A percentile compares a stretch with the other conserved stretches of the same genome.
phyloP scores from a whole-genome alignment of 2,113 vertebrate species.

The Todiramphus chloris region DNA sequence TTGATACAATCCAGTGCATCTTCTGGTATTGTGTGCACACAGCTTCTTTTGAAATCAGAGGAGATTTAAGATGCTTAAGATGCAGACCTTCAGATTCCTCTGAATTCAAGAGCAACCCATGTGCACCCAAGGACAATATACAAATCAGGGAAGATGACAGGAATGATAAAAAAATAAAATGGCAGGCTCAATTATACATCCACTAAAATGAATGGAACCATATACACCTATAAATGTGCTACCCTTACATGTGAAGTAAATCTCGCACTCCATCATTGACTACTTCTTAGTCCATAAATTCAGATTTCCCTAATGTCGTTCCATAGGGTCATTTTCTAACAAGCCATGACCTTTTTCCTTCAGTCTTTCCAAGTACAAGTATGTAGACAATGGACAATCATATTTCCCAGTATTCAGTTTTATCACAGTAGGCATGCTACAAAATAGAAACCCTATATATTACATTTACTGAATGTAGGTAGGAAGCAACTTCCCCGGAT shows the following conservation, averaged over 20 bases:
- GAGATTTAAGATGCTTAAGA: not conserved
- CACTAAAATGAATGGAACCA: not conserved
- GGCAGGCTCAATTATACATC: not conserved
- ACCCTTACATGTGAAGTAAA: not conserved
- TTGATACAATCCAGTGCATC: not conserved
- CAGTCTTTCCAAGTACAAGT: not conserved
- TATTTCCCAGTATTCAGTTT: not conserved
- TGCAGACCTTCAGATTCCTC: not conserved
- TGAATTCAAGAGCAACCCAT: not conserved
- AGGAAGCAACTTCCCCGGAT: not conserved
- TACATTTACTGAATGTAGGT: not conserved
- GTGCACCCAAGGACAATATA: not conserved
- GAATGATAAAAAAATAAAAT: not conserved
- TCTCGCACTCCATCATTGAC: rapidly evolving
- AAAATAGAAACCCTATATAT: not conserved
- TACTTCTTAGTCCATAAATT: not conserved
- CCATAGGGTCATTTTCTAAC: not conserved
- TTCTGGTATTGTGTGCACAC: not conserved
- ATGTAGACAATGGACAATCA: not conserved
- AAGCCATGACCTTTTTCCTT: not conserved
- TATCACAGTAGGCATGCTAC: not conserved
- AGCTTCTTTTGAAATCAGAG: constrained; percentile 5
- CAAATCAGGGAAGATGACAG: not conserved
- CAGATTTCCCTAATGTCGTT: not conserved
- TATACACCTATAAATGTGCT: not conserved